These are phyloP conservation scores for Atrichornis clamosus DNA, from an alignment of 2,113 vertebrate genomes.

Conservation along the genomic window DNA sequence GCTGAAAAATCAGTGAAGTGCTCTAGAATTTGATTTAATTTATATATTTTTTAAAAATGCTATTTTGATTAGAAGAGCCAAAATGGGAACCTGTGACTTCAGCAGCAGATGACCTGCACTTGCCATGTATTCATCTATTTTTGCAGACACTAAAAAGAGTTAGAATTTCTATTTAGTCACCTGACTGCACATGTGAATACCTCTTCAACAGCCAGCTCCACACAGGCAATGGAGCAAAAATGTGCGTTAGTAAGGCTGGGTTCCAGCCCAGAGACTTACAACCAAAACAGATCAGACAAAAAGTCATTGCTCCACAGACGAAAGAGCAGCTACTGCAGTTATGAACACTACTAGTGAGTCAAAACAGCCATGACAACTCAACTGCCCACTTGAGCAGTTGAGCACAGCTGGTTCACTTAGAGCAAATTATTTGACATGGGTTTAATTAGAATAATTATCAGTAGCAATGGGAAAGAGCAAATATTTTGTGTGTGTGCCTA, in stretches of 20 bases:
- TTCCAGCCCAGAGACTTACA: neutral
- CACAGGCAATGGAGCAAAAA: neutral
- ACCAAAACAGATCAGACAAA: neutral
- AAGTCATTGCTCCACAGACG: neutral
- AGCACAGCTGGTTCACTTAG: neutral
- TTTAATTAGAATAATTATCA: neutral
- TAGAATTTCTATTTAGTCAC: neutral
- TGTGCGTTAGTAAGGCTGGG: neutral
- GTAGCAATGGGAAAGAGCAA: neutral
- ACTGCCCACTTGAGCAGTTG: neutral
- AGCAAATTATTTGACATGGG: neutral
- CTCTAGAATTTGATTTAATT: neutral
- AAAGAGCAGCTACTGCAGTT: neutral
- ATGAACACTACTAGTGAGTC: neutral
- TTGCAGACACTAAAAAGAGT: neutral
- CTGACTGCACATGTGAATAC: neutral
- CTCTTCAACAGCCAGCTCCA: neutral
- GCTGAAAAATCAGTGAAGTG: neutral
- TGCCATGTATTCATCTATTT: neutral
- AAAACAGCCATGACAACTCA: neutral
- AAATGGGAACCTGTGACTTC: neutral
- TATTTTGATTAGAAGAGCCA: neutral
- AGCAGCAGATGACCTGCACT: neutral
- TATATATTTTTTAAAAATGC: fast-evolving
- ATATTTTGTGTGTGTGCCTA: neutral